Evolutionary conservation across 1,140 invertebrate genomes (phyloP).

Genomic region (Mesaphorura yosii): DNA sequence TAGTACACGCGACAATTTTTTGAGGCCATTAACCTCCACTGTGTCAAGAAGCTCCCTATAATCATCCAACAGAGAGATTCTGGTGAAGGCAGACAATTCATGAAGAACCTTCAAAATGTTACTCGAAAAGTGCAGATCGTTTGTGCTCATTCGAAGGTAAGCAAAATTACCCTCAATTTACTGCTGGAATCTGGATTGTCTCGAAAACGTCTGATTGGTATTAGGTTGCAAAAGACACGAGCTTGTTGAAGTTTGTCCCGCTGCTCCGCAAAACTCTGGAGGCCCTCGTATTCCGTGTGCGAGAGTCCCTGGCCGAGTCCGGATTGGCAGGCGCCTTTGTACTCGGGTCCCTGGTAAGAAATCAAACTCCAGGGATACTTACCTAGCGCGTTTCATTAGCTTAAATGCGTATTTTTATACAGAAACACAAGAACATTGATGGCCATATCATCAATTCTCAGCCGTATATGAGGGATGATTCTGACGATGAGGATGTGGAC

Average conservation of each 20-base stretch:
- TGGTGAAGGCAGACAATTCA: slow-evolving; percentile 6
- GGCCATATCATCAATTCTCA: slow-evolving; percentile 26
- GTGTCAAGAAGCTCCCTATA: slow-evolving; percentile 14
- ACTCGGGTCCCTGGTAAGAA: slow-evolving; percentile 20
- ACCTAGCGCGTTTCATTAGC: too few species aligned
- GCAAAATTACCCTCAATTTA: background rate
- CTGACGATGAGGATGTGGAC: background rate
- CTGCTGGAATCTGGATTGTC: background rate
- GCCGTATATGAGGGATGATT: slow-evolving; percentile 2
- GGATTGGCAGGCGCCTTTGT: slow-evolving; percentile 19
- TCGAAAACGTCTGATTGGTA: background rate
- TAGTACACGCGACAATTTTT: slow-evolving; percentile 20
- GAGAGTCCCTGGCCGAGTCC: slow-evolving; percentile 13
- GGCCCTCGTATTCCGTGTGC: slow-evolving; percentile 18
- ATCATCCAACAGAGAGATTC: slow-evolving; percentile 5
- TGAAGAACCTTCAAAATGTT: slow-evolving; percentile 4
- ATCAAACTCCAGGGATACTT: background rate
- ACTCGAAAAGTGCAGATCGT: slow-evolving; percentile 22
- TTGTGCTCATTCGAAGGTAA: slow-evolving; percentile 30
- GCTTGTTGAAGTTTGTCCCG: slow-evolving; percentile 21
- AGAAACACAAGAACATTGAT: slow-evolving; percentile 13
- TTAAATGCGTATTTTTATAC: too few species aligned
- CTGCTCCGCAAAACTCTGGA: slow-evolving; percentile 20
- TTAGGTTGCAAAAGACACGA: slow-evolving; percentile 17
- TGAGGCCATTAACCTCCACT: slow-evolving; percentile 17